Evolutionary conservation across 2,888 invertebrate genomes (phyloP), one percentile per base, ranked within the genome.

Genomic region (Pilophorus perplexus): DNA sequence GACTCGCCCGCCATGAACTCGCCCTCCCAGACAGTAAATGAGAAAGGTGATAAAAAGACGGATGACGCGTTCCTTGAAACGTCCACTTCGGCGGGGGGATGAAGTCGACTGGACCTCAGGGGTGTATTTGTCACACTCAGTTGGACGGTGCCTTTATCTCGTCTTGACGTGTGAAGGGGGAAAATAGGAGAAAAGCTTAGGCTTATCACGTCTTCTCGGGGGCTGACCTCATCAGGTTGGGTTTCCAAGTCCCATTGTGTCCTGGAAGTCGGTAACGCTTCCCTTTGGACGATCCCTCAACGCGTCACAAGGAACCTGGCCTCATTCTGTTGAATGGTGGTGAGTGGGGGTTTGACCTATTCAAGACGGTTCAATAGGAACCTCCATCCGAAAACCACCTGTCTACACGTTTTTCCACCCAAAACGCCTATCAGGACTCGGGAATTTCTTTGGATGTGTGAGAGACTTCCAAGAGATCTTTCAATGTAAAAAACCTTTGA

Each of bases 11-110:
- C n/a, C n/a, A n/a, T n/a, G n/a, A n/a, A n/a, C n/a, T n/a, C n/a
- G n/a, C 46, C 46, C 46, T 46, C 46, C 5, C 23, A 22, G 23
- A 46, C 10, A 46, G 52, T 28, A 52, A 52, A 52, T 52, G 52
- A 52, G 52, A 52, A n/a, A 52, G 52, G 52, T 52, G 52, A 28
- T 52, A 52, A 52, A 52, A 28, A 52, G 52, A 52, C 52, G 52
- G 28, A 52, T 52, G 52, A 52, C 28, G 27, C 27, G 2, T 12
- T 22, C 23, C 22, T 23, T 52, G 25, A 25, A 25, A 52, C 28
- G 52, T 33, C 33, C n/a, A n/a, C n/a, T n/a, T n/a, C n/a, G 46
- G 23, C 16, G 8, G 2, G n/a, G 3, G 22, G 2, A 8, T 6
- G 23, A 28, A 52, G 28, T n/a, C n/a, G 27, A 52, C 18, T 18